These are phyloP conservation scores for Rhynchophorus ferrugineus DNA, from an alignment of 1,140 invertebrate species.

Conservation along the genomic window DNA sequence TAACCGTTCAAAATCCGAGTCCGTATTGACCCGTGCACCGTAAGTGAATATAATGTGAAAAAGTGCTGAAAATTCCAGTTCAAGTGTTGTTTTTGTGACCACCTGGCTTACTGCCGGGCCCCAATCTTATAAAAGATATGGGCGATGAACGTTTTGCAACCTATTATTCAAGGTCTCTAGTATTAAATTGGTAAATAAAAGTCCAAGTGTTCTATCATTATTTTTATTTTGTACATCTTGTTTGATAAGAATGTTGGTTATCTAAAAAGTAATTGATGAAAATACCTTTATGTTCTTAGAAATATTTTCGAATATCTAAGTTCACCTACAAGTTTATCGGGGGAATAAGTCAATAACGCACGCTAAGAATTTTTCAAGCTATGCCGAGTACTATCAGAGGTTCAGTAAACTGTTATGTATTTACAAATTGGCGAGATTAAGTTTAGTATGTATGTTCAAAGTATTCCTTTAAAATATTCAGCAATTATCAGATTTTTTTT, in stretches of 20 bases:
- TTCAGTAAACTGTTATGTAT: no score
- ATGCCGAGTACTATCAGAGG: no score
- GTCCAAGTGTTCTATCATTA: slow-evolving; percentile 7
- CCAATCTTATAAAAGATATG: slow-evolving; percentile 29
- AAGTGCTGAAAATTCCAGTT: slow-evolving; percentile 17
- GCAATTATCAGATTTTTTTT: no score
- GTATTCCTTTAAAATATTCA: no score
- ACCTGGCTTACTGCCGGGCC: slow-evolving; percentile 30
- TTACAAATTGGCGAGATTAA: no score
- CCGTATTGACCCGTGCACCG: neutral
- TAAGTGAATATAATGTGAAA: slow-evolving; percentile 14
- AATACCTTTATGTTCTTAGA: no score
- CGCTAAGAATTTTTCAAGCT: no score
- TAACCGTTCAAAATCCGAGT: slow-evolving; percentile 4
- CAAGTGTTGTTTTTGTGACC: slow-evolving; percentile 29
- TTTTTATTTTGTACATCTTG: neutral
- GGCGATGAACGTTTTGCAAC: slow-evolving; percentile 25
- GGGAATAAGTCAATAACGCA: no score
- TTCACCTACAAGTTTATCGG: no score
- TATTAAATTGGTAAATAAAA: slow-evolving; percentile 30
- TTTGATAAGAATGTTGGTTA: slow-evolving; percentile 10
- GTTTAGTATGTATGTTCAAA: no score
- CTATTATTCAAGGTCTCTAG: slow-evolving; percentile 28
- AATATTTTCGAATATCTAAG: no score
- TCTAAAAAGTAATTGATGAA: no score